Base-by-base conservation (phyloP, 2,888 invertebrate species). In the Acleris cristana region DNA sequence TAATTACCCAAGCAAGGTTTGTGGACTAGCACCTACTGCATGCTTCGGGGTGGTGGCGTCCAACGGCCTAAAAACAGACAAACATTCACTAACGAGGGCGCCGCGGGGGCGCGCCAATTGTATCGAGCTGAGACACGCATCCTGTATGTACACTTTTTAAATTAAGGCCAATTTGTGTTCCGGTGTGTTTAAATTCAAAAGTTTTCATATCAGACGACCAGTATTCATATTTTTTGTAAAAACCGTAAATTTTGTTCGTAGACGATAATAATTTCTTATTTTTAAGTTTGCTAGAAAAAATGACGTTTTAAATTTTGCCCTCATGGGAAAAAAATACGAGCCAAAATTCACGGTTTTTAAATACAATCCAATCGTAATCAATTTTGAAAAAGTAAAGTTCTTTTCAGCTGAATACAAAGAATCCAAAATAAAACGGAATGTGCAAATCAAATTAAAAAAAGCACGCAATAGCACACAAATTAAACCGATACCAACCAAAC, bases 1-100 rank as follows among this genome's bases (percentile, higher is more conserved):
- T 92, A 94, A 94, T 95, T 95, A 95, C 95, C 95, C 94, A 89
- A 95, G 94, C 87, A 90, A 88, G 88, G 92, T 85, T 94, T 94
- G 94, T 90, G 93, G 92, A 81, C 87, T 92, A 90, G 90, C 92
- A 79, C 90, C 92, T 91, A 93, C 92, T 74, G 92, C 93, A 91
- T 92, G 92, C 92, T 93, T 93, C 90, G 92, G 92, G 68, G 92
- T 88, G 74, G 90, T 89, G 82, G 91, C 92, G 82, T 93, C 95
- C 94, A 95, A 92, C 81, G 94, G 94, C 94, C 95, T 95, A 94
- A 91, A 95, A 95, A 90, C 88, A 90, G 87, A 91, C 86, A 94
- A 89, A 88, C 86, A 87, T 89, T 89, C 79, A 83, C 89, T 86
- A 88, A 85, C 83, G 79, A 83, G 85, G 84, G 40, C 40, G 40